Conservation (phyloP, 2,888 invertebrate species). For the Conomelus anceps region DNA sequence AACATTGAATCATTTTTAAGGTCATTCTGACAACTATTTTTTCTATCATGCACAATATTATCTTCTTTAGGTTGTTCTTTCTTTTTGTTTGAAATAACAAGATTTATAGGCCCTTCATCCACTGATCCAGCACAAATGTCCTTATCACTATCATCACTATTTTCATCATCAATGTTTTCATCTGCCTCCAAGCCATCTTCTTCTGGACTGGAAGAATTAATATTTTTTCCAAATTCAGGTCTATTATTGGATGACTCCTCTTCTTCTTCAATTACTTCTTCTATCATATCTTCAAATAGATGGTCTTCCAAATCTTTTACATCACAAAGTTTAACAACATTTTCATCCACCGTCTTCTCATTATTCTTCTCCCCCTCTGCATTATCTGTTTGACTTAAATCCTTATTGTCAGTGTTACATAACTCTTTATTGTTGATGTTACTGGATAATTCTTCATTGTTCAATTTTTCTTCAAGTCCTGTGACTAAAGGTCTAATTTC, state of each 20-base stretch:
- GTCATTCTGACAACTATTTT: background rate
- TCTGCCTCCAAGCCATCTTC: conserved; percentile 25
- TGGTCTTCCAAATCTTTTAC: conserved; percentile 36
- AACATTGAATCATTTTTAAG: background rate
- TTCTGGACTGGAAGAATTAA: conserved; percentile 17
- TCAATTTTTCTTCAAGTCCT: conserved; percentile 15
- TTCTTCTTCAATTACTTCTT: conserved; percentile 39
- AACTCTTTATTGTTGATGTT: background rate
- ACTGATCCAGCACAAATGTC: conserved; percentile 14
- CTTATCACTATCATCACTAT: conserved; percentile 28
- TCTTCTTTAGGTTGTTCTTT: conserved; percentile 37
- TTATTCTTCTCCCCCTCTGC: background rate
- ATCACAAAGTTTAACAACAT: conserved; percentile 11
- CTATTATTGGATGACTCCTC: conserved; percentile 40
- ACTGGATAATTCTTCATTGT: background rate
- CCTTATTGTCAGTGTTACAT: too few relatives aligned
- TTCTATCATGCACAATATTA: background rate
- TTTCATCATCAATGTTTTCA: conserved; percentile 26
- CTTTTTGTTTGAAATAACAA: conserved; percentile 18
- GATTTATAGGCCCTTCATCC: conserved; percentile 23
- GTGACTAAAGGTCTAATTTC: background rate
- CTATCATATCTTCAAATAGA: conserved; percentile 38
- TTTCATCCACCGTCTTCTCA: conserved; percentile 4
- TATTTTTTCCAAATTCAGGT: conserved; percentile 40
- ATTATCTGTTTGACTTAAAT: background rate